Base-by-base conservation (phyloP, 2,888 invertebrate genomes). In the Diplolepis rosae region DNA sequence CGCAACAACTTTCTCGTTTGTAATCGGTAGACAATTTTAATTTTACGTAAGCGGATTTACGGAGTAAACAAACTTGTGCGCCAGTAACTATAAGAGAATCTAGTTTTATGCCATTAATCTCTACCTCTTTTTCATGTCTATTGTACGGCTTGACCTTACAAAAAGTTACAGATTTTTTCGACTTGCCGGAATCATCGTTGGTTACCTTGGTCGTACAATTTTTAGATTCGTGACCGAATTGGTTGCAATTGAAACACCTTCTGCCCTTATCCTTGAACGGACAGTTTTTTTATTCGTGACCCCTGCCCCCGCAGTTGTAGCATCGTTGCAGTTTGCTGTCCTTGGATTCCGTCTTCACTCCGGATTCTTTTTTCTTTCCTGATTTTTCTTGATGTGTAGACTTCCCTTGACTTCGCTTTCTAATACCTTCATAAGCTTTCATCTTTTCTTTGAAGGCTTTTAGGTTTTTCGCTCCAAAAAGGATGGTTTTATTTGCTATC, bases 391-490 rank as follows among this genome's bases (percentile, higher is more conserved):
- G 69, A 22, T 75, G 73, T 1, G 54, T 27, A 9, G 73, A 68
- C n/a, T 67, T 71, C 1, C 77, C 66, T 2, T 69, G 32, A 0
- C 24, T 1, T 7, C 74, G n/a, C n/a, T n/a, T n/a, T n/a, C n/a
- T n/a, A n/a, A n/a, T n/a, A n/a, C n/a, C n/a, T n/a, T n/a, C n/a
- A n/a, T n/a, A n/a, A n/a, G n/a, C n/a, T n/a, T n/a, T n/a, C n/a
- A n/a, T n/a, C n/a, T n/a, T n/a, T n/a, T n/a, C n/a, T n/a, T n/a
- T n/a, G n/a, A n/a, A n/a, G n/a, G n/a, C n/a, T n/a, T n/a, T n/a
- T n/a, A n/a, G n/a, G 4, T 32, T 72, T n/a, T 52, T 69, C 1
- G 69, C 27, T 22, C 71, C 74, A n/a, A 65, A 76, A 11, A 77
- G 32, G 4, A 77, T 35, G 1, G 45, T 4, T 30, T 78, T 78